Base-by-base conservation (phyloP, 1,140 invertebrate genomes). In the Theocolax elegans region DNA sequence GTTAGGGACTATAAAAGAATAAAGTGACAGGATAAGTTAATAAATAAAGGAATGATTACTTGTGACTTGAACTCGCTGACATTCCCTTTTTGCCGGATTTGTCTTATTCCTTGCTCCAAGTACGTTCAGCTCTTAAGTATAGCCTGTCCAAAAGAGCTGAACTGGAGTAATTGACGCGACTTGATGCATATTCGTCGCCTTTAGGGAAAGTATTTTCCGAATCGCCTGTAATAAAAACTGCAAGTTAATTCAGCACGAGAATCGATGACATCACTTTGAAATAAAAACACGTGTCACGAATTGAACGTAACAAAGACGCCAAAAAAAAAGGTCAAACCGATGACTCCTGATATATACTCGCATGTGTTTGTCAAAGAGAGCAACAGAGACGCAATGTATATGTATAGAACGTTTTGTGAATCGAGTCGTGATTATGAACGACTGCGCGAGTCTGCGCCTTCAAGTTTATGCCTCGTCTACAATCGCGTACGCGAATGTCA, bases 1-100 rank as follows among this genome's bases (percentile, higher is more conserved):
- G n/a, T n/a, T n/a, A n/a, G n/a, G n/a, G n/a, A n/a, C n/a, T n/a
- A n/a, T n/a, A n/a, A n/a, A n/a, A n/a, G n/a, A n/a, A n/a, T n/a
- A n/a, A n/a, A n/a, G n/a, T 35, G 4, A 42, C 21, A 64, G 27
- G 25, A 38, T 65, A 17, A 59, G 2, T 46, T 8, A 56, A 23
- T 35, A 66, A 12, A 42, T 48, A 46, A 10, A 19, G 13, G 6
- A 38, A 40, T n/a, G 3, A 62, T 76, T 83, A 85, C 84, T 81
- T 84, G 73, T 83, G 79, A 77, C 75, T 80, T 77, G 81, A 83
- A 73, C 82, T 78, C 71, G 78, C 80, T 79, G 84, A 84, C 85
- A 85, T 86, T 79, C 83, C 85, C 83, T 84, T 75, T 59, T 27
- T 29, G 53, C 44, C 54, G 6, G 48, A 64, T 56, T 23, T 38